A percentile compares a stretch with the other conserved stretches of the same genome.
phyloP scores from a whole-genome alignment of 1,140 invertebrate species.

The Drosophila subpulchrella region DNA sequence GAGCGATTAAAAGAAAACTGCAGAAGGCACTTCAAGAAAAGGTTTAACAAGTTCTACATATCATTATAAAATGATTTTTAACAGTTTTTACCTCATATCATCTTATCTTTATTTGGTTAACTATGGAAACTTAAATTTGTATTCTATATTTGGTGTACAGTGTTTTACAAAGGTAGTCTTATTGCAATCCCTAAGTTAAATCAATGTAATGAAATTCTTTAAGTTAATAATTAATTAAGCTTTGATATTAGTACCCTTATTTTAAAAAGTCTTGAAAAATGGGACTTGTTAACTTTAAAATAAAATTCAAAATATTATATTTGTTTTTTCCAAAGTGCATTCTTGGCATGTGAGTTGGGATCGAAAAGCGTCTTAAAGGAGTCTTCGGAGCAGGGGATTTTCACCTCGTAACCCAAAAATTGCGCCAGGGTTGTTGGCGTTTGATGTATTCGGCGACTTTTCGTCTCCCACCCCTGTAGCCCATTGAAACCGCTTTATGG shows the following conservation, averaged over 20 bases:
- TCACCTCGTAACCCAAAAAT: conserved; percentile 76
- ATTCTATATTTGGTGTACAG: too few relatives aligned
- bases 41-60: too few relatives aligned
- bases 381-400: conserved; percentile 47
- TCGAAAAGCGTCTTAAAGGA: conserved; percentile 57
- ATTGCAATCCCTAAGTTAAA: too few relatives aligned
- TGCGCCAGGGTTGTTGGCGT: conserved; percentile 35
- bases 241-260: too few relatives aligned
- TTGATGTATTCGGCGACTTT: conserved; percentile 38
- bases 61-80: too few relatives aligned
- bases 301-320: background rate
- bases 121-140: too few relatives aligned
- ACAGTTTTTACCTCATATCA: too few relatives aligned
- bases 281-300: background rate
- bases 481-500: conserved; percentile 50
- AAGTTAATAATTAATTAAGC: too few relatives aligned
- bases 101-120: too few relatives aligned
- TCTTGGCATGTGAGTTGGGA: conserved; percentile 29
- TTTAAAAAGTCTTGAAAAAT: background rate
- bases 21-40: conserved; percentile 16
- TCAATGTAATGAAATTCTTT: too few relatives aligned
- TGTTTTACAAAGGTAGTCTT: too few relatives aligned
- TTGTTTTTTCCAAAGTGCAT: conserved; percentile 38
- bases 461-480: conserved; percentile 37
- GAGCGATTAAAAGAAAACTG: conserved; percentile 80